Percentiles rank a stretch among this genome's conserved stretches.
Evolutionary conservation across 2,113 vertebrate species (phyloP).

Genomic region (Polyodon spathula): DNA sequence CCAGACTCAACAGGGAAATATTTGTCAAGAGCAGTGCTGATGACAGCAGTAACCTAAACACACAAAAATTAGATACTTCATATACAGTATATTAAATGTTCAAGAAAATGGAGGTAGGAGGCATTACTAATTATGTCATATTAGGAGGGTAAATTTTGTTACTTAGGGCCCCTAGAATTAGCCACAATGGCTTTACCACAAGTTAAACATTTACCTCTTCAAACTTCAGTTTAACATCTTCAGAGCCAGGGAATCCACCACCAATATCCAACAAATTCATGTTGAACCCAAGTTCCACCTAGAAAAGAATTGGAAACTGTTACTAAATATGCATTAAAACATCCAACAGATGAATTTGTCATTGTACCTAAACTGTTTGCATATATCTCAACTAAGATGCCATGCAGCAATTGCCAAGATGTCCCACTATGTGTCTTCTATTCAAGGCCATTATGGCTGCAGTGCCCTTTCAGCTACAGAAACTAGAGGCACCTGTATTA

Average conservation of each 20-base stretch:
- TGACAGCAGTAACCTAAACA: constrained; percentile 73
- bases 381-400: too few species aligned
- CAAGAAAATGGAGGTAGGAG: too few species aligned
- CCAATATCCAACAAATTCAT: constrained; percentile 94
- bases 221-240: constrained; percentile 85
- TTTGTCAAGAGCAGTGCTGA: constrained; percentile 86
- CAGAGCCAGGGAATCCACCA: constrained; percentile 94
- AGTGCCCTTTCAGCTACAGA: too few species aligned
- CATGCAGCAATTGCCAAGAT: too few species aligned
- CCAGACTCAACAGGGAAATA: constrained; percentile 81
- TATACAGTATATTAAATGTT: too few species aligned
- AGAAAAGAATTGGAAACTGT: neutral
- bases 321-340: too few species aligned
- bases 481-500: too few species aligned
- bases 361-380: neutral
- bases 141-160: too few species aligned
- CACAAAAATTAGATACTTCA: neutral
- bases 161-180: too few species aligned
- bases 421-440: too few species aligned
- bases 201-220: constrained; percentile 72
- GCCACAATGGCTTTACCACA: neutral
- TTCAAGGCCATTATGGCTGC: too few species aligned
- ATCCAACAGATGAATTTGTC: neutral
- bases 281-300: constrained; percentile 80
- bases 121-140: too few species aligned